Evolutionary conservation across 1,140 invertebrate species (phyloP), one percentile per base, ranked within the genome.

Genomic region (Planococcus citri): DNA sequence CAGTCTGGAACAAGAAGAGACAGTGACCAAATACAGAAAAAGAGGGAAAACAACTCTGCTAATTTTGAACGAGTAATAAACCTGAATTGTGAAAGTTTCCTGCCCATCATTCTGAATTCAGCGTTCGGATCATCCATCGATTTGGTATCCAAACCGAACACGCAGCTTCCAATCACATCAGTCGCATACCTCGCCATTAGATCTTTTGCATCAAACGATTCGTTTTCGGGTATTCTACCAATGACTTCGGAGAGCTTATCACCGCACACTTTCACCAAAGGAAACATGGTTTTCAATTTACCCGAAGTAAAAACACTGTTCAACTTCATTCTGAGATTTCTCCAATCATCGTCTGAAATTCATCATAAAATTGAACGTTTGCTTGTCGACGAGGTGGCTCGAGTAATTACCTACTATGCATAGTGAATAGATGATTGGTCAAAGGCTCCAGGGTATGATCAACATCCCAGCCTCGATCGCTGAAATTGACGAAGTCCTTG

Each of bases 131-230:
- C 78, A 68, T 78, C 75, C 14, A 85, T 78, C 9, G 83, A 80
- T 67, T 84, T 82, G 71, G 82, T 82, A 20, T 85, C 79, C 3
- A 87, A 78, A 0, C 86, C 86, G 74, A 86, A 86, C 8, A 83
- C 85, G 37, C 84, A 82, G 25, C 78, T 83, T 0, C 82, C 84
- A 20, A 87, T 85, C 0, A 85, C 81, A 75, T 87, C 86, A 38
- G 85, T 86, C 0, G 84, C 82, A 72, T 82, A 87, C 64, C 82
- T 78, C 1, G 77, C 78, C 67, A 81, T 73, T 0, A 82, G 29
- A 72, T 80, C 78, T 74, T 81, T 78, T 21, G 82, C 76, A 72
- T 83, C 81, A 21, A 83, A 76, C 12, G 75, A 74, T 10, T 71
- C 41, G 17, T 51, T 17, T 2, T 3, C 6, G 17, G 41, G n/a